Evolutionary conservation across 2,888 invertebrate genomes (phyloP).

Genomic region (Nemotelus pantherinus): DNA sequence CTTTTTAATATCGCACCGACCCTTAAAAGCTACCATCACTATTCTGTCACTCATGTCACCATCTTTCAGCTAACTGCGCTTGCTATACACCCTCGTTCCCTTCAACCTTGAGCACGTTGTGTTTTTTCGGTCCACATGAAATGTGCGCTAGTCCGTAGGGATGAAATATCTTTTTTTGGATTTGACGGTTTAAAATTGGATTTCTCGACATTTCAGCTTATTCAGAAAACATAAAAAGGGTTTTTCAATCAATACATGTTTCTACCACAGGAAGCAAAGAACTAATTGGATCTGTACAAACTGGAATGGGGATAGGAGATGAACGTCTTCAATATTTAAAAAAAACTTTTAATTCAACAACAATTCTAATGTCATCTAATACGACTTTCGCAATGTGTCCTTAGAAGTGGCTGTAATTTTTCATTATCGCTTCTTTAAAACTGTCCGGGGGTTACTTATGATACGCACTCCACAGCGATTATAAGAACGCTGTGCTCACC

Average conservation of each 20-base stretch:
- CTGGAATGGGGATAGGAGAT: no score
- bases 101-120: not conserved
- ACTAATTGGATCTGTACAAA: conserved; percentile 47
- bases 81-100: conserved; percentile 8
- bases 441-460: not conserved
- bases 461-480: conserved; percentile 36
- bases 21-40: conserved; percentile 6
- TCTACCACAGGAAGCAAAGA: not conserved
- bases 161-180: conserved; percentile 47
- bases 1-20: conserved; percentile 37
- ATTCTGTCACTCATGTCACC: conserved; percentile 43
- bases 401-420: no score
- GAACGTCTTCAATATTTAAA: no score
- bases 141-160: conserved; percentile 25
- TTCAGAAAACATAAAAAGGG: conserved; percentile 41
- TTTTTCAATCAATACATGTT: conserved; percentile 41
- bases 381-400: no score
- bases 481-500: conserved; percentile 36
- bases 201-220: conserved; percentile 44
- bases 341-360: no score
- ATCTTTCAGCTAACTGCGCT: conserved; percentile 38
- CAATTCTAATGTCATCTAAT: no score
- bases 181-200: conserved; percentile 51
- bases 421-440: no score
- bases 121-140: not conserved